These are phyloP conservation scores for Tribolium freemani DNA, from an alignment of 2,888 invertebrate genomes.

Conservation along the genomic window DNA sequence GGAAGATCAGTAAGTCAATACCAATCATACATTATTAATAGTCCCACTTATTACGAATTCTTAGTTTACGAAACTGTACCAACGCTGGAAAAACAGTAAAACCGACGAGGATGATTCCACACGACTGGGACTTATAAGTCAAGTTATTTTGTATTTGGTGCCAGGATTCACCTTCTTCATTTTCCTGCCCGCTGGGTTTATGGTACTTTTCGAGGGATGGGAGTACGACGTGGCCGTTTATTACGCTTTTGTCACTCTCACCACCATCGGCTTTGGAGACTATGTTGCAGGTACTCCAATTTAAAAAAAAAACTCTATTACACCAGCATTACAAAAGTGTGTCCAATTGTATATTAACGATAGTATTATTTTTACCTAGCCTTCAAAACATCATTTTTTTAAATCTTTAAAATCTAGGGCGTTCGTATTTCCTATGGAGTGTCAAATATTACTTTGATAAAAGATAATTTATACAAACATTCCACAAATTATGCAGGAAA, in stretches of 20 bases:
- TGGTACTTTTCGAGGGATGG: slow-evolving; percentile 90
- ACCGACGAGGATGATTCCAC: slow-evolving; percentile 74
- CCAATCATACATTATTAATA: slow-evolving; percentile 34
- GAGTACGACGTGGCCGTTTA: slow-evolving; percentile 87
- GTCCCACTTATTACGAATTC: slow-evolving; percentile 35
- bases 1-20: slow-evolving; percentile 77
- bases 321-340: too few relatives aligned
- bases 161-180: slow-evolving; percentile 91
- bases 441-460: too few relatives aligned
- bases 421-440: too few relatives aligned
- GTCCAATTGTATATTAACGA: too few relatives aligned
- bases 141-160: slow-evolving; percentile 87
- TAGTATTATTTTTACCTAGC: too few relatives aligned
- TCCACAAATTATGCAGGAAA: too few relatives aligned
- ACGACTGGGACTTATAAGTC: slow-evolving; percentile 81
- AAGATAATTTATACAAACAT: too few relatives aligned
- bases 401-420: too few relatives aligned
- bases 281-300: slow-evolving; percentile 83
- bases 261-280: slow-evolving; percentile 95
- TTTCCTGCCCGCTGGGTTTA: slow-evolving; percentile 86
- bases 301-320: too few relatives aligned
- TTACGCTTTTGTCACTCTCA: slow-evolving; percentile 88
- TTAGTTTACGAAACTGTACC: slow-evolving; percentile 83
- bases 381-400: too few relatives aligned
- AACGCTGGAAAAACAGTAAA: slow-evolving; percentile 83